Conservation (phyloP, 2,888 invertebrate species). For the Drosophila formosana region DNA sequence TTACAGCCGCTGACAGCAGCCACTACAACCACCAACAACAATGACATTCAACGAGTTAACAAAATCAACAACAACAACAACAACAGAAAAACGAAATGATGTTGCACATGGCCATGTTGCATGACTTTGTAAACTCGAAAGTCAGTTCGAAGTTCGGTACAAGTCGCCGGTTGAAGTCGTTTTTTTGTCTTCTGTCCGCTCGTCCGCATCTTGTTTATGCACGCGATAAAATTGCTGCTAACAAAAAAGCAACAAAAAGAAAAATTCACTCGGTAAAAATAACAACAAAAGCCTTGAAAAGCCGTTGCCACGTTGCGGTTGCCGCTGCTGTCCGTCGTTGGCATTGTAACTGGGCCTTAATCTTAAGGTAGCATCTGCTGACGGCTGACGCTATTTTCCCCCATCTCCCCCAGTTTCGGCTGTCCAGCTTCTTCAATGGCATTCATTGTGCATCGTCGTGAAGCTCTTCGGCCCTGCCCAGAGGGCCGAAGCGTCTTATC, state of each 20-base stretch:
- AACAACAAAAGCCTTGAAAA: constrained; percentile 73
- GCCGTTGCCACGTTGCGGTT: constrained; percentile 44
- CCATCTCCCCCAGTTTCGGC: not conserved
- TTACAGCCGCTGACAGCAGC: constrained; percentile 62
- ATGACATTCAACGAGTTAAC: constrained; percentile 33
- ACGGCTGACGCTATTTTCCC: constrained; percentile 37
- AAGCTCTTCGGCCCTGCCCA: constrained; percentile 25
- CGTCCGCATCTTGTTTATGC: constrained; percentile 68
- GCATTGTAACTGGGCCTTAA: constrained; percentile 64
- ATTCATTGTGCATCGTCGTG: constrained; percentile 41
- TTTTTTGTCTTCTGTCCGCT: constrained; percentile 9
- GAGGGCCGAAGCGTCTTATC: constrained; percentile 51
- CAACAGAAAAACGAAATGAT: constrained; percentile 33
- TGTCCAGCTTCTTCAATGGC: constrained; percentile 40
- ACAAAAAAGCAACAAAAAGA: constrained; percentile 39
- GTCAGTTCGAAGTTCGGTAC: constrained; percentile 65
- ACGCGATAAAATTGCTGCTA: constrained; percentile 74
- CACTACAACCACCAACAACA: constrained; percentile 29
- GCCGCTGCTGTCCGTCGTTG: constrained; percentile 35
- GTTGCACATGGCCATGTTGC: constrained; percentile 74
- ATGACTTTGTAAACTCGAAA: constrained; percentile 77
- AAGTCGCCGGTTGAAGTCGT: constrained; percentile 27
- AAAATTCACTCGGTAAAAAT: constrained; percentile 49
- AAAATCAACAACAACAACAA: not conserved
- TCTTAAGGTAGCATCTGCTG: constrained; percentile 75